These are phyloP conservation scores for Salminus brasiliensis DNA, from an alignment of 2,113 vertebrate species.

Conservation along the genomic window DNA sequence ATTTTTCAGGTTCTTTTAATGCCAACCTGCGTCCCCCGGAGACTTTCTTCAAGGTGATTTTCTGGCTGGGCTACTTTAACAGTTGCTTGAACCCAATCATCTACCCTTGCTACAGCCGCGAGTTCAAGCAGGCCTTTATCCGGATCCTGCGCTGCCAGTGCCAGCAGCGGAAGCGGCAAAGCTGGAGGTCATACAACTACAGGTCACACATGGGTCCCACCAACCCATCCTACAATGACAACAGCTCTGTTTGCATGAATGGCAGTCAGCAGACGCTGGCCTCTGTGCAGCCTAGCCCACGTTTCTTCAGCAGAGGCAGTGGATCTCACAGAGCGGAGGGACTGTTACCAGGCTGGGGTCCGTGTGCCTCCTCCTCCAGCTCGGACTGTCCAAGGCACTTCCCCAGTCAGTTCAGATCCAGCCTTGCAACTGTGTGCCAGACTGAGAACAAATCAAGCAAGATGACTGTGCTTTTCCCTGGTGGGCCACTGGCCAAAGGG, in stretches of 20 bases:
- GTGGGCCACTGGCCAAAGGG: not conserved
- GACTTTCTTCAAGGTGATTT: slow-evolving; percentile 91
- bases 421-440: not conserved
- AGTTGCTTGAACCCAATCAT: slow-evolving; percentile 98
- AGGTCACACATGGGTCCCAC: slow-evolving; percentile 84
- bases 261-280: slow-evolving; percentile 88
- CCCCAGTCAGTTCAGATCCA: slow-evolving; percentile 25
- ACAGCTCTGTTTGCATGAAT: slow-evolving; percentile 84
- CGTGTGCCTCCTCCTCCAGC: slow-evolving; percentile 35
- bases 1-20: slow-evolving; percentile 87
- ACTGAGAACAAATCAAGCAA: slow-evolving; percentile 30
- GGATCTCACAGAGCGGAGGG: slow-evolving; percentile 21
- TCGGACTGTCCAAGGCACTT: slow-evolving; percentile 42
- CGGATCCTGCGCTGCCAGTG: slow-evolving; percentile 91
- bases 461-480: slow-evolving; percentile 37
- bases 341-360: slow-evolving; percentile 49
- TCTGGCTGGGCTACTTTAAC: slow-evolving; percentile 99
- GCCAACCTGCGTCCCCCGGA: slow-evolving; percentile 85
- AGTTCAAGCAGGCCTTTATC: slow-evolving; percentile 96
- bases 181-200: slow-evolving; percentile 86
- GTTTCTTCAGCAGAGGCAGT: slow-evolving; percentile 23
- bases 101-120: slow-evolving; percentile 96
- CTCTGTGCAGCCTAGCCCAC: slow-evolving; percentile 71
- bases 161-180: slow-evolving; percentile 80
- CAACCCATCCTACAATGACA: slow-evolving; percentile 81